A percentile compares a stretch with the other conserved stretches of the same genome.
These are phyloP conservation scores for Aphelenchoides fujianensis DNA, from an alignment of 1,140 invertebrate species.

Conservation along the genomic window DNA sequence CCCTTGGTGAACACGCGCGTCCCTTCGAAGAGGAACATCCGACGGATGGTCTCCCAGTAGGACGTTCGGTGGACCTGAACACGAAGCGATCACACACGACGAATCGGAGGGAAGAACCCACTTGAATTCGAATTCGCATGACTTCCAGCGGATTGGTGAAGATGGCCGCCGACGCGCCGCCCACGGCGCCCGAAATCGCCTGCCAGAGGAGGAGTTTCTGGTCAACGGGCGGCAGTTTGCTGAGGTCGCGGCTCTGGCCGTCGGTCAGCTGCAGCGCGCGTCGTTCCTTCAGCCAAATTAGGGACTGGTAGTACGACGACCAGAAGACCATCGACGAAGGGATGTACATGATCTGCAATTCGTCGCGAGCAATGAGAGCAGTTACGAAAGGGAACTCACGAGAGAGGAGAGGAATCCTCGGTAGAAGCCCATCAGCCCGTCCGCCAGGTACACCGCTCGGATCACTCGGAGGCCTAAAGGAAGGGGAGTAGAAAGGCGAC, in stretches of 20 bases:
- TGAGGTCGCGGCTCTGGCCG: conserved; percentile 18
- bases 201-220: conserved; percentile 54
- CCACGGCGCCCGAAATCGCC: conserved; percentile 54
- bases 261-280: conserved; percentile 24
- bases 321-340: conserved; percentile 62
- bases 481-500: neutral
- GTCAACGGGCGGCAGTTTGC: conserved; percentile 20
- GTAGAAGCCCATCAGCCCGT: conserved; percentile 47
- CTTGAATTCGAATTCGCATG: conserved; percentile 57
- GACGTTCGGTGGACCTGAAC: conserved; percentile 57
- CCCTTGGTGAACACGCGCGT: conserved; percentile 57
- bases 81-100: conserved; percentile 13
- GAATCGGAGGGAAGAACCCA: conserved; percentile 27
- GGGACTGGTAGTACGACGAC: conserved; percentile 50
- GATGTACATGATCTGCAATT: conserved; percentile 60
- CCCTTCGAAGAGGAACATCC: conserved; percentile 51
- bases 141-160: conserved; percentile 59
- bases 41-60: conserved; percentile 53
- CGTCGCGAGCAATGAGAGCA: too few species aligned
- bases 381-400: too few species aligned
- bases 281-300: conserved; percentile 25
- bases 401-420: conserved; percentile 57
- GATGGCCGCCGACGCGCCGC: conserved; percentile 53
- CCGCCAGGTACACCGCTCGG: conserved; percentile 49
- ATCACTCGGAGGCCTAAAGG: conserved; percentile 43